Evolutionary conservation across 2,797 vertebrate species (phyloP).

Genomic region (Cygnus olor): DNA sequence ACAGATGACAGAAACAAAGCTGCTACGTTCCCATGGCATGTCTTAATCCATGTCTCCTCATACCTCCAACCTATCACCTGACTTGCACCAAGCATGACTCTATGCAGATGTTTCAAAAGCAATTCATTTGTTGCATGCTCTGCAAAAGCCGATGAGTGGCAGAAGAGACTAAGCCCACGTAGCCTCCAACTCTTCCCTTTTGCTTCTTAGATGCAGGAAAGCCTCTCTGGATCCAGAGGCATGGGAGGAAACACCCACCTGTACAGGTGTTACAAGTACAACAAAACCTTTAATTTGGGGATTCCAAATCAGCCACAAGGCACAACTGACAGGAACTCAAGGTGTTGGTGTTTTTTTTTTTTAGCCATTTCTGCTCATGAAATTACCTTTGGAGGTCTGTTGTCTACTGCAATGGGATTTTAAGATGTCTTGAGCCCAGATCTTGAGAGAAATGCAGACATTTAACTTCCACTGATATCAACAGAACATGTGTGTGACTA

Average conservation of each 20-base stretch:
- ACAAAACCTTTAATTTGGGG: not conserved
- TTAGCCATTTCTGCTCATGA: not conserved
- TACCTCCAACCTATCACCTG: not conserved
- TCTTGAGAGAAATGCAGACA: not conserved
- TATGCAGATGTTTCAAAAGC: not conserved
- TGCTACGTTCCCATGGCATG: accelerated
- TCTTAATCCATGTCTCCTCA: not conserved
- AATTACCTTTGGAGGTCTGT: not conserved
- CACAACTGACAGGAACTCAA: not conserved
- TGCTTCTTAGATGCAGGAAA: not conserved
- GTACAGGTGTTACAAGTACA: accelerated
- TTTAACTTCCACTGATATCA: not conserved
- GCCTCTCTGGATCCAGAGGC: not conserved
- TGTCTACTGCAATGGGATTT: not conserved
- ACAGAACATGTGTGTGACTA: not conserved
- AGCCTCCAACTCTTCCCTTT: not conserved
- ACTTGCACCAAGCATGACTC: not conserved
- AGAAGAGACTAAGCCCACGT: not conserved
- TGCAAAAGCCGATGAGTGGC: not conserved
- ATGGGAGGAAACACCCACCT: not conserved
- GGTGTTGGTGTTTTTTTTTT: not conserved
- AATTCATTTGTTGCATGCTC: not conserved
- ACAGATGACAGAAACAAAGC: not conserved
- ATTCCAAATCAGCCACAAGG: not conserved
- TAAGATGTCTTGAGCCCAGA: not conserved